phyloP scores from a whole-genome alignment of 2,888 invertebrate genomes.

The Parnassius apollo region DNA sequence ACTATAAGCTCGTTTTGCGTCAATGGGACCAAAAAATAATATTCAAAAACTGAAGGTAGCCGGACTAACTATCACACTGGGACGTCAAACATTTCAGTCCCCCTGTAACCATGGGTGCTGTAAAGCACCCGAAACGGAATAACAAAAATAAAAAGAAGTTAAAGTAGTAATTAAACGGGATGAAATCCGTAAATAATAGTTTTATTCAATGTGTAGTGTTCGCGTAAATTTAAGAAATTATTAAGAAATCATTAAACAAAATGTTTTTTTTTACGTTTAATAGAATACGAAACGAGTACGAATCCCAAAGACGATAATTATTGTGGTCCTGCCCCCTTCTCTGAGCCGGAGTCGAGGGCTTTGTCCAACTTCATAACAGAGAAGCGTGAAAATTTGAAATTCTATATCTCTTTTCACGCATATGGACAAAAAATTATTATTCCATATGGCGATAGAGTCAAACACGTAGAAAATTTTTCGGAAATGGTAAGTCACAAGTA shows the following conservation, averaged over 20 bases:
- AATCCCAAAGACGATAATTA: slow-evolving; percentile 43
- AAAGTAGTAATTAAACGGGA: too few species aligned
- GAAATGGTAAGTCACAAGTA: slow-evolving; percentile 51
- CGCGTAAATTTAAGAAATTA: too few species aligned
- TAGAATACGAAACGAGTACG: slow-evolving; percentile 46
- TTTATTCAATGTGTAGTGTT: too few species aligned
- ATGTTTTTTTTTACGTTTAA: background rate
- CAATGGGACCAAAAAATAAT: too few species aligned
- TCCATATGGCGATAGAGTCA: slow-evolving; percentile 76
- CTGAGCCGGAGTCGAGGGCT: slow-evolving; percentile 58
- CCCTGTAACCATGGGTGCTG: too few species aligned
- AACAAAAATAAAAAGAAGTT: too few species aligned
- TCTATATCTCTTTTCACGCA: slow-evolving; percentile 84
- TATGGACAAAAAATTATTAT: slow-evolving; percentile 83
- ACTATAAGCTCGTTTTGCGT: too few species aligned
- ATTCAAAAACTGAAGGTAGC: too few species aligned
- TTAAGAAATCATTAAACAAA: background rate
- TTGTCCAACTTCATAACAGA: slow-evolving; percentile 43
- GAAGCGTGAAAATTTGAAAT: slow-evolving; percentile 54
- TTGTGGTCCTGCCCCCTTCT: slow-evolving; percentile 54
- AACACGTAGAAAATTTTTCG: slow-evolving; percentile 66
- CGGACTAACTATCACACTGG: too few species aligned
- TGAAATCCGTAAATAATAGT: too few species aligned
- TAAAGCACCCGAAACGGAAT: too few species aligned
- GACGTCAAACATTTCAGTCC: too few species aligned